phyloP scores from a whole-genome alignment of 2,113 vertebrate species.

The Cranoglanis bouderius region DNA sequence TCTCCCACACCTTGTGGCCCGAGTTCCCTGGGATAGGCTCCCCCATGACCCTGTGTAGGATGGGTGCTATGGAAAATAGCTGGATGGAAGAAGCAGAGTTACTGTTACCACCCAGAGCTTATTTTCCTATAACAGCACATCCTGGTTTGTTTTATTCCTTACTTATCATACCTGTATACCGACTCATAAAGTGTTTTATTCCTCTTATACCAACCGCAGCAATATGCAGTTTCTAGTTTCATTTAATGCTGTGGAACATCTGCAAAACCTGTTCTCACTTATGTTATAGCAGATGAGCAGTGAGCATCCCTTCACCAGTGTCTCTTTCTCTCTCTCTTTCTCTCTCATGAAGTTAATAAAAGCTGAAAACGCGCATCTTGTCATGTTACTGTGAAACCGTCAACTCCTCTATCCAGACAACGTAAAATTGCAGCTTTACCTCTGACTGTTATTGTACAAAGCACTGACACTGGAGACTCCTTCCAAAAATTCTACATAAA shows the following conservation, averaged over 20 bases:
- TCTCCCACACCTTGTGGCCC: no score
- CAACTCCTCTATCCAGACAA: neutral
- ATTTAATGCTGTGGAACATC: no score
- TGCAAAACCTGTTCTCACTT: no score
- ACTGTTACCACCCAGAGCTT: neutral
- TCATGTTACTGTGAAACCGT: neutral
- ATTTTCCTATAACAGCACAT: neutral
- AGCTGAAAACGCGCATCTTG: neutral
- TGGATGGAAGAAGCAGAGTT: neutral
- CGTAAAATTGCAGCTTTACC: neutral
- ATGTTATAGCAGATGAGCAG: no score
- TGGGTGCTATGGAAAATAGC: no score
- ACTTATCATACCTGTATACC: no score
- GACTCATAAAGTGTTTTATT: no score
- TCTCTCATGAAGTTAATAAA: neutral
- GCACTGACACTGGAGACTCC: neutral
- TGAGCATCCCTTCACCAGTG: neutral
- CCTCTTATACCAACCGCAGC: no score
- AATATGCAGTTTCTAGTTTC: no score
- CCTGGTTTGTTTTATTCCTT: neutral
- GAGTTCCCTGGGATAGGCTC: no score
- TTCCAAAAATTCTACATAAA: neutral
- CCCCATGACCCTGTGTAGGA: no score
- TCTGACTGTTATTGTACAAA: neutral
- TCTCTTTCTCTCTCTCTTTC: neutral